Evolutionary conservation across 2,113 vertebrate species (phyloP).

Genomic region (Rhea americana): DNA sequence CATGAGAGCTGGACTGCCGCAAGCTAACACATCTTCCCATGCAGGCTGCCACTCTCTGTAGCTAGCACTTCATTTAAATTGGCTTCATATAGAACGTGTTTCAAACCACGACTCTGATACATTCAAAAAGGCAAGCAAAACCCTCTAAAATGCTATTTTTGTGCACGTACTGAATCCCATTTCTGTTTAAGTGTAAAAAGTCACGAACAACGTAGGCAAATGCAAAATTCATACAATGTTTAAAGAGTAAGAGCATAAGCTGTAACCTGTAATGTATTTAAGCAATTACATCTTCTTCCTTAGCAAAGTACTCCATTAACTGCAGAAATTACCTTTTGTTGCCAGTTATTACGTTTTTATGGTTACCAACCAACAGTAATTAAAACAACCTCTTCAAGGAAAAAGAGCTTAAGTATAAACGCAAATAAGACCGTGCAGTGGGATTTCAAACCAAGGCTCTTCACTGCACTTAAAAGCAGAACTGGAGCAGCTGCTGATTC

Average conservation of each 20-base stretch:
- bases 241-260: conserved; percentile 3
- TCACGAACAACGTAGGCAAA: not conserved
- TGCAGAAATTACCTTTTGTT: conserved; percentile 50
- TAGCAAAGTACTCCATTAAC: conserved; percentile 22
- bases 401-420: conserved; percentile 1
- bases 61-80: not conserved
- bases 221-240: not conserved
- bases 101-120: conserved; percentile 42
- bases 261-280: not conserved
- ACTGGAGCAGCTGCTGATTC: not conserved
- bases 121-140: conserved; percentile 25
- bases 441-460: conserved; percentile 19
- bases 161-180: not conserved
- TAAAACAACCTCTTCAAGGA: conserved; percentile 47
- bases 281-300: conserved; percentile 28
- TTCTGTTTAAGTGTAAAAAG: conserved; percentile 42
- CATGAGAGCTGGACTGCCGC: not conserved
- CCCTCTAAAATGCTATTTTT: conserved; percentile 47
- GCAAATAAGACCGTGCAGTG: conserved; percentile 8
- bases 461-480: not conserved
- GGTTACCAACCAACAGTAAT: conserved; percentile 23
- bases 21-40: not conserved
- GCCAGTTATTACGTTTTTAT: conserved; percentile 46
- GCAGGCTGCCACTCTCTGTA: not conserved
- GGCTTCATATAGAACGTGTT: not conserved